A percentile compares a stretch with the other conserved stretches of the same genome.
These are phyloP conservation scores for Ashinkailepas kermadecensis DNA, from an alignment of 2,888 invertebrate genomes.

Conservation along the genomic window DNA sequence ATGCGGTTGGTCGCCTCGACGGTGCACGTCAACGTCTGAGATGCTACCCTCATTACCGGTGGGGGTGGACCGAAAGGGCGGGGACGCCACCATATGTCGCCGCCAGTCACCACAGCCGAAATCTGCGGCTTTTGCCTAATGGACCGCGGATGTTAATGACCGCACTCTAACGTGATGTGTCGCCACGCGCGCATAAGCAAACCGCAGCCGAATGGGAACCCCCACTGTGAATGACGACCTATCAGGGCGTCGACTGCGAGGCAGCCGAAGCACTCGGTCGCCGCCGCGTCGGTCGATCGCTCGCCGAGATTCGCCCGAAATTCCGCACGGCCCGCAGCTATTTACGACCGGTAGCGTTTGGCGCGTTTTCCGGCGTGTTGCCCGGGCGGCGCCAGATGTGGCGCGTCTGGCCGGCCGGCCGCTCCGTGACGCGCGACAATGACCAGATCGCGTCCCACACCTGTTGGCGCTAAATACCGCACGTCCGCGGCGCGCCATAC, in stretches of 20 bases:
- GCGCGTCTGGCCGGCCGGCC: too few relatives aligned
- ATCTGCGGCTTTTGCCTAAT: not conserved
- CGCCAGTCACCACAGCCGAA: not conserved
- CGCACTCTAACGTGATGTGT: not conserved
- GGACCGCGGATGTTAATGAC: not conserved
- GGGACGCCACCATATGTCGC: not conserved
- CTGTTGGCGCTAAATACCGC: not conserved
- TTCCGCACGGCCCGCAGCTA: not conserved
- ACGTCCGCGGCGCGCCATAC: not conserved
- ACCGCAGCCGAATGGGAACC: not conserved
- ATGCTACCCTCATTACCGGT: too few relatives aligned
- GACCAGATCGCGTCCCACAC: not conserved
- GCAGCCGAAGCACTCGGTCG: too few relatives aligned
- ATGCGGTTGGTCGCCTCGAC: not conserved
- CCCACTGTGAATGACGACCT: not conserved
- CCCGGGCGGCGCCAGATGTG: too few relatives aligned
- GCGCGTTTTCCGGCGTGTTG: too few relatives aligned
- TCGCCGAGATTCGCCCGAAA: too few relatives aligned
- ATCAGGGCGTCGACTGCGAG: not conserved
- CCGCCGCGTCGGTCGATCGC: too few relatives aligned
- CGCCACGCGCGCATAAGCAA: not conserved
- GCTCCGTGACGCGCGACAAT: not conserved
- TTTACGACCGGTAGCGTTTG: not conserved
- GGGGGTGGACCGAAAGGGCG: too few relatives aligned
- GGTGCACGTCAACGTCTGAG: too few relatives aligned